A percentile compares a stretch with the other conserved stretches of the same genome.
Conservation (phyloP, 2,113 vertebrate species). For the Actinemys pallida region DNA sequence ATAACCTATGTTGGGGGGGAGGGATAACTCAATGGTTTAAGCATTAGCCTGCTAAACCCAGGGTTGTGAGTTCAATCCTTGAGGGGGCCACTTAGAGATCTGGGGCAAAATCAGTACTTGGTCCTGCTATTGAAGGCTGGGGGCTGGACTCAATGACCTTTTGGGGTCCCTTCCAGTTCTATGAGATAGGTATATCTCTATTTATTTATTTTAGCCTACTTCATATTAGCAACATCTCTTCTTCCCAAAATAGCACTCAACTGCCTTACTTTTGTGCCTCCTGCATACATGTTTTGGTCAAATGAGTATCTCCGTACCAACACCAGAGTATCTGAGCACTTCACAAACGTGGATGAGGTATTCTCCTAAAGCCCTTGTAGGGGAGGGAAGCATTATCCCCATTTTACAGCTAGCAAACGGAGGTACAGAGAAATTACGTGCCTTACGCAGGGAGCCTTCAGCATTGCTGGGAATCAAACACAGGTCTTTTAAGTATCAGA, state of each 20-base stretch:
- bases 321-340: neutral
- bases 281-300: neutral
- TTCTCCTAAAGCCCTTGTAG: neutral
- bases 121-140: no score
- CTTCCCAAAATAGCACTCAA: neutral
- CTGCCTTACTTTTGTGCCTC: neutral
- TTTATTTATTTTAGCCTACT: no score
- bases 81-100: no score
- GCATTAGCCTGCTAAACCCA: no score
- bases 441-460: neutral
- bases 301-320: neutral
- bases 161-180: no score
- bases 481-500: neutral
- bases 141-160: no score
- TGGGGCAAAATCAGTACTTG: no score
- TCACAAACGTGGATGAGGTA: neutral
- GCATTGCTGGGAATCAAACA: neutral
- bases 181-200: no score
- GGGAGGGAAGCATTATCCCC: neutral
- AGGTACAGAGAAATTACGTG: no score
- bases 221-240: neutral
- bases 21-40: no score
- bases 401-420: neutral
- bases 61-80: no score
- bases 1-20: no score